Percentiles rank a stretch among this genome's conserved stretches.
Conservation (phyloP, 1,140 invertebrate genomes). For the Diabrotica undecimpunctata region DNA sequence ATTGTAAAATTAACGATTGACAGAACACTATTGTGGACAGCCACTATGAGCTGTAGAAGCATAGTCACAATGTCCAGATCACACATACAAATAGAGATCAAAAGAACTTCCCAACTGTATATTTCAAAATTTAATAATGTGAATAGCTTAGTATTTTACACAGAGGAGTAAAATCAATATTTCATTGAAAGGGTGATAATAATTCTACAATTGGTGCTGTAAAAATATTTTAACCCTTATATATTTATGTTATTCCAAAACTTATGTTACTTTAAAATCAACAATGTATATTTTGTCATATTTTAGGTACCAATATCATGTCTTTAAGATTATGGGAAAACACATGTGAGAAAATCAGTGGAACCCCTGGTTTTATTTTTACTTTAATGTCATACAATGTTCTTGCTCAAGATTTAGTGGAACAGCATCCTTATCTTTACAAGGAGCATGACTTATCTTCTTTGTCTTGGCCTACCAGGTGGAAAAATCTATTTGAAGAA, state of each 20-base stretch:
- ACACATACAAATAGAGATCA: too few species aligned
- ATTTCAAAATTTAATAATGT: too few species aligned
- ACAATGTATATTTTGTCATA: background rate
- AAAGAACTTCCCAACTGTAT: too few species aligned
- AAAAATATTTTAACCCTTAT: background rate
- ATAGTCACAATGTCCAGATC: too few species aligned
- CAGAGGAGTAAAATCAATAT: too few species aligned
- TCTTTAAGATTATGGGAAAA: conserved; percentile 15
- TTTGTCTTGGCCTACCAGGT: conserved; percentile 69
- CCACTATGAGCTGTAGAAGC: too few species aligned
- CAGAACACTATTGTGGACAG: too few species aligned
- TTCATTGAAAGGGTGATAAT: too few species aligned
- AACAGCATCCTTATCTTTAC: conserved; percentile 74
- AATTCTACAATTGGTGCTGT: background rate
- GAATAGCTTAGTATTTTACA: too few species aligned
- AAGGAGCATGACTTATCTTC: conserved; percentile 54
- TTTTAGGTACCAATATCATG: conserved; percentile 7
- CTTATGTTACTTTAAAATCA: background rate
- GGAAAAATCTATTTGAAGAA: conserved; percentile 65
- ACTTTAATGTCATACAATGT: conserved; percentile 81
- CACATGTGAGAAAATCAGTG: background rate
- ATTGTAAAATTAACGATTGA: too few species aligned
- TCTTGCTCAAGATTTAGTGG: conserved; percentile 76
- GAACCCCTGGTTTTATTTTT: conserved; percentile 35
- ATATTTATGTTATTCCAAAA: background rate